Base-by-base conservation (phyloP, 2,888 invertebrate genomes). In the Hydrotaea diabolus region DNA sequence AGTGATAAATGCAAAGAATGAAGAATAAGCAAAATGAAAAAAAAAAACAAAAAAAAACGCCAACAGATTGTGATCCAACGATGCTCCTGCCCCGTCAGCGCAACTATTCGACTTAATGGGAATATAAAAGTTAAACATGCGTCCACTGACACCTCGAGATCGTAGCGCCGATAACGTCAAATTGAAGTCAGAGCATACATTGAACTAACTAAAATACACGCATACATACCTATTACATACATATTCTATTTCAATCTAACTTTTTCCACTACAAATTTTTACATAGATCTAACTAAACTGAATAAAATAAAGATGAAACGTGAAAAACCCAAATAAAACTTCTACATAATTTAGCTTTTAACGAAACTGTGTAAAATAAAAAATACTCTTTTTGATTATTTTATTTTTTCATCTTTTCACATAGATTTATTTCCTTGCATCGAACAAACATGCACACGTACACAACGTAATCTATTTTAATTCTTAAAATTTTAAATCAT, bases 251-350 rank as follows among this genome's bases (percentile, higher is more conserved):
- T 23, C 36, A 21, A 46, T 69, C 43, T 69, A 66, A 43, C 31
- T 62, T 46, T 69, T 69, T 69, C 15, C 69, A 69, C n/a, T 69
- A 69, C 43, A 23, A 69, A 69, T 46, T 46, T 49, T 46, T 69
- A 66, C 66, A 43, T 66, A 66, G 66, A n/a, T 73, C 55, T 39
- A 31, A 55, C 17, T 31, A 8, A 1, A 49, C 49, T 15, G 13
- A 57, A 69, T 23, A 36, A 66, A 66, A 39, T 23, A 46, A 49
- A 69, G 23, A 66, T 21, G 11, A 46, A 57, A 73, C 2, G 7
- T 31, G 31, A 31, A 4, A 31, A 31, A 31, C 31, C 31, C 31
- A 31, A 31, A 31, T 31, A 31, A 31, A 31, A 31, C 2, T 31
- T 4, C 31, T 49, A 49, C 7, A 43, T 39, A 31, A 73, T 43